Base-by-base conservation (phyloP, 2,888 invertebrate species). In the Lochmaea capreae region DNA sequence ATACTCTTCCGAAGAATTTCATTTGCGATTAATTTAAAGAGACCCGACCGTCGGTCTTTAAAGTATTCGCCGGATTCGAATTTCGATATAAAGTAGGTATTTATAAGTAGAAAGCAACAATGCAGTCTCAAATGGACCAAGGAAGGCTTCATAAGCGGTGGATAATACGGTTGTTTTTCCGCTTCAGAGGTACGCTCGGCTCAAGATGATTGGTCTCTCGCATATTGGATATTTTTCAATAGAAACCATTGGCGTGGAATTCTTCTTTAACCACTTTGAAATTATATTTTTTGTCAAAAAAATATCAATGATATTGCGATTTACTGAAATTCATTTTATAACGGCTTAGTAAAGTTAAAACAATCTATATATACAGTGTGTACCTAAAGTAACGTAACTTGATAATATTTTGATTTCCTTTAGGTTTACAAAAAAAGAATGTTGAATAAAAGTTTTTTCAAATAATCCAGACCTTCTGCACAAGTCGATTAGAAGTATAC, bases 111-210 rank as follows among this genome's bases (percentile, higher is more conserved):
- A 81, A 81, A 81, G 80, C 82, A 83, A 82, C 82, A 82, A 83
- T 83, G 81, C 79, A 79, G 65, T 71, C 81, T 81, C 73, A 83
- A 83, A 84, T 84, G 80, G 83, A 83, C 81, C 82, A 79, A 73
- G 74, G 79, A 76, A 78, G 78, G 81, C 82, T 84, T 83, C 82
- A 84, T 83, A 83, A 82, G 78, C 83, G 80, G 77, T 76, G 82
- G 81, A 85, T 86, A 85, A 86, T 85, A 84, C 80, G 85, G 85
- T 86, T 87, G 86, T 86, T 86, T 87, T 86, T 85, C 85, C 84
- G 84, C 84, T 84, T 79, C 80, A 82, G 80, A 83, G 79, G 81
- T 82, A 81, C 79, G 80, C 79, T 80, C 43, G 16, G 16, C 80
- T 65, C 57, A 81, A 85, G 84, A 86, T 85, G 86, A 86, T 87